These are phyloP conservation scores for Agrilus biguttatus DNA, from an alignment of 2,888 invertebrate genomes.

Conservation along the genomic window DNA sequence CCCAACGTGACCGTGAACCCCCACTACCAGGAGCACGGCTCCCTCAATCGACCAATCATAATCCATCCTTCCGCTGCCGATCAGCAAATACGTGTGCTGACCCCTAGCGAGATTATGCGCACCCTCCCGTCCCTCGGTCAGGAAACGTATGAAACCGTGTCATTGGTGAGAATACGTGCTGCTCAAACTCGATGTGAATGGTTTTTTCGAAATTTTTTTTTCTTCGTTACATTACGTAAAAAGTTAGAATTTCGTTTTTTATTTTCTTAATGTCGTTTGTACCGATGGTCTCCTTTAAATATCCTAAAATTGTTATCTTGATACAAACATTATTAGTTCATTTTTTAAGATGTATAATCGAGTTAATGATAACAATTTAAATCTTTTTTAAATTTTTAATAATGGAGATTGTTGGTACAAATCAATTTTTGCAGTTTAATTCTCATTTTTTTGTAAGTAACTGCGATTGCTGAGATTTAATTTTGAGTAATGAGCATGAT, in stretches of 20 bases:
- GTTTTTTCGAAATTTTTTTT: slow-evolving; percentile 7
- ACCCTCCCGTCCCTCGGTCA: slow-evolving; percentile 73
- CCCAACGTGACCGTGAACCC: slow-evolving; percentile 56
- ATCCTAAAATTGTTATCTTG: slow-evolving; percentile 4
- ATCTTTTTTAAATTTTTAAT: too few species aligned
- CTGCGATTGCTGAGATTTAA: too few species aligned
- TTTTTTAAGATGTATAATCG: slow-evolving; percentile 5
- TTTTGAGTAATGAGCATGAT: too few species aligned
- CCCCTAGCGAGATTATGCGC: slow-evolving; percentile 83
- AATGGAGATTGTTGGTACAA: too few species aligned
- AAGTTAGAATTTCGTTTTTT: slow-evolving; percentile 10
- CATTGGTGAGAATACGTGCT: slow-evolving; percentile 23
- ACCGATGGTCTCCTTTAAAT: slow-evolving; percentile 1
- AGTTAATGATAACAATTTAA: too few species aligned
- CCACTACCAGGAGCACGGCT: slow-evolving; percentile 25
- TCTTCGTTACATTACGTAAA: slow-evolving; percentile 5
- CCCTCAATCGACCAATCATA: slow-evolving; percentile 12
- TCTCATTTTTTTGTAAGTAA: too few species aligned
- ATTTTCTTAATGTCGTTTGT: slow-evolving; percentile 8
- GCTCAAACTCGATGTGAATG: slow-evolving; percentile 4
- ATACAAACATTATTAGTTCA: slow-evolving; percentile 10
- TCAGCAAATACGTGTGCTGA: slow-evolving; percentile 78
- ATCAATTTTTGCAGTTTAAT: too few species aligned
- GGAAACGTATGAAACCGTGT: slow-evolving; percentile 49
- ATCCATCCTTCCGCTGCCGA: slow-evolving; percentile 35